A percentile compares a stretch with the other conserved stretches of the same genome.
phyloP scores from a whole-genome alignment of 2,113 vertebrate genomes.

The Notarius lentiginosus region DNA sequence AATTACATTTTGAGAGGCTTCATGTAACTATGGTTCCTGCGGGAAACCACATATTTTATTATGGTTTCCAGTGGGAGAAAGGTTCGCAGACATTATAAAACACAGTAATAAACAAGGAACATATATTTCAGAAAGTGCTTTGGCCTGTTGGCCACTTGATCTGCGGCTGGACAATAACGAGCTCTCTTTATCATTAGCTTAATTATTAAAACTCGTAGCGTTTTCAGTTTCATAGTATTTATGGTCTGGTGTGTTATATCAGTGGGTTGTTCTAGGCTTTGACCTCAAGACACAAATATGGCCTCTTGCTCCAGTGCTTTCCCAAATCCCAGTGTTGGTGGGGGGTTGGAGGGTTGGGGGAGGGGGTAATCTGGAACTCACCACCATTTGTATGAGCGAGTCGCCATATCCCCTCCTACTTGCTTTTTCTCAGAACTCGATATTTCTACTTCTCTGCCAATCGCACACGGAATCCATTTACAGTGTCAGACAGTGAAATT shows the following conservation, averaged over 20 bases:
- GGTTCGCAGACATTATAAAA: constrained; percentile 64
- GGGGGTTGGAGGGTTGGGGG: constrained; percentile 45
- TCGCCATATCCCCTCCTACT: constrained; percentile 54
- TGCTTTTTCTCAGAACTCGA: constrained; percentile 67
- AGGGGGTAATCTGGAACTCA: constrained; percentile 66
- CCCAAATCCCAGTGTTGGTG: constrained; percentile 58
- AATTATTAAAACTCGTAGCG: constrained; percentile 44
- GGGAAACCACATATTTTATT: constrained; percentile 55
- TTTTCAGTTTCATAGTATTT: constrained; percentile 36
- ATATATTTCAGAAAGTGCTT: constrained; percentile 55
- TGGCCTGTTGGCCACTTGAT: constrained; percentile 33
- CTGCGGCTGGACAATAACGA: constrained; percentile 16
- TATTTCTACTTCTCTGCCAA: constrained; percentile 66
- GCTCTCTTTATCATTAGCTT: constrained; percentile 2
- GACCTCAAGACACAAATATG: constrained; percentile 56
- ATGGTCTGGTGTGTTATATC: constrained; percentile 52
- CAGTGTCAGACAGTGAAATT: constrained; percentile 68
- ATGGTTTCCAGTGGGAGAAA: constrained; percentile 60
- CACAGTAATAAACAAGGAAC: constrained; percentile 64
- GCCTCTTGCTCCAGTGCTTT: constrained; percentile 60
- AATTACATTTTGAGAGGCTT: constrained; percentile 41
- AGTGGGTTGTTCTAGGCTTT: constrained; percentile 67
- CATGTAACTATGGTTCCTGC: constrained; percentile 47
- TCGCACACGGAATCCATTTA: constrained; percentile 75
- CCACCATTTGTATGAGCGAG: constrained; percentile 62